Percentiles rank a stretch among this genome's conserved stretches.
phyloP scores from a whole-genome alignment of 2,113 vertebrate genomes.

The Triplophysa siluroides region DNA sequence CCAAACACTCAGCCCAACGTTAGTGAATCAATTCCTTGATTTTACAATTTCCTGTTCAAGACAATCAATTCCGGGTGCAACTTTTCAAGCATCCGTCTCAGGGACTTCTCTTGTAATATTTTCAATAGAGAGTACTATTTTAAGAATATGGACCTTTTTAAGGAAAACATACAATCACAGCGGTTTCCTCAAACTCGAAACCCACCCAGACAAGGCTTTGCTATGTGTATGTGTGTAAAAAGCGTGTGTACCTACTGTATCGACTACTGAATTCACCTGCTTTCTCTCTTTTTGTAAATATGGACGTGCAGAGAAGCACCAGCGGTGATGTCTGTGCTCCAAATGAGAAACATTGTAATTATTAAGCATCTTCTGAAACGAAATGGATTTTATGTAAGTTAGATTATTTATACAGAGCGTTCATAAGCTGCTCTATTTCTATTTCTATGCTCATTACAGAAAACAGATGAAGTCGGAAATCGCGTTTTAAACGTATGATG shows the following conservation, averaged over 20 bases:
- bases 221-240: constrained; percentile 62
- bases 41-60: constrained; percentile 68
- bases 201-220: constrained; percentile 93
- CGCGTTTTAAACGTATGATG: constrained; percentile 58
- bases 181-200: constrained; percentile 66
- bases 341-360: constrained; percentile 47
- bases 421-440: constrained; percentile 62
- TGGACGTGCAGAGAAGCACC: constrained; percentile 19
- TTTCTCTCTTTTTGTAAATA: constrained; percentile 38
- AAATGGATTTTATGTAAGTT: constrained; percentile 53
- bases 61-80: constrained; percentile 85
- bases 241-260: constrained; percentile 23
- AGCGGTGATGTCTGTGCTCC: constrained; percentile 15
- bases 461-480: constrained; percentile 65
- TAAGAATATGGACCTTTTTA: constrained; percentile 30
- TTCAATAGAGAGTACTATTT: constrained; percentile 54
- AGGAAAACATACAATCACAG: constrained; percentile 56
- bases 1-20: constrained; percentile 26
- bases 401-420: constrained; percentile 68
- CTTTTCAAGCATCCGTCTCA: constrained; percentile 80
- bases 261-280: constrained; percentile 69
- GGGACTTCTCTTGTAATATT: constrained; percentile 75
- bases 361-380: constrained; percentile 42
- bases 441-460: constrained; percentile 54
- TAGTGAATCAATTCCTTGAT: not conserved